phyloP scores from a whole-genome alignment of 2,797 vertebrate species.

The Lutjanus campechanus region DNA sequence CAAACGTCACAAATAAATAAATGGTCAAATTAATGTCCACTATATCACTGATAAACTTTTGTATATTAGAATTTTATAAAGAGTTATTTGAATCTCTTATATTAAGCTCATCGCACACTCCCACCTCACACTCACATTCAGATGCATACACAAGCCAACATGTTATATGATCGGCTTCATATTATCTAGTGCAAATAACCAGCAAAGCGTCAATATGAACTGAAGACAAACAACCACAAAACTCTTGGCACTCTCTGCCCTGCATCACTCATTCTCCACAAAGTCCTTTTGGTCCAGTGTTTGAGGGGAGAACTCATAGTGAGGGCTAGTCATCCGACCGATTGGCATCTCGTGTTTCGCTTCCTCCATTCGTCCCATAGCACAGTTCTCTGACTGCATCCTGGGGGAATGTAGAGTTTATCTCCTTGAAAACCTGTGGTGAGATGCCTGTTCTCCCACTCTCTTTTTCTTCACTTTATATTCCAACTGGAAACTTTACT shows the following conservation, averaged over 20 bases:
- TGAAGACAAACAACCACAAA: conserved; percentile 62
- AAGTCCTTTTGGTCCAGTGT: conserved; percentile 82
- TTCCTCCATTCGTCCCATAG: conserved; percentile 47
- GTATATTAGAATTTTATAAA: conserved; percentile 63
- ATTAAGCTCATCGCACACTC: conserved; percentile 42
- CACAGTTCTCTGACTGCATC: conserved; percentile 58
- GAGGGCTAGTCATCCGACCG: conserved; percentile 60
- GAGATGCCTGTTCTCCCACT: conserved; percentile 75
- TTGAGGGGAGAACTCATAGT: conserved; percentile 77
- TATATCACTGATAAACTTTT: conserved; percentile 55
- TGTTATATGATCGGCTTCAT: conserved; percentile 73
- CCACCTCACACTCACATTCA: conserved; percentile 63
- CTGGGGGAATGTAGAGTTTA: conserved; percentile 59
- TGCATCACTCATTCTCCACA: conserved; percentile 69
- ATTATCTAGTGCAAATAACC: conserved; percentile 87
- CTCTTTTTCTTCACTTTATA: conserved; percentile 42
- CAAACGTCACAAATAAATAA: conserved; percentile 80
- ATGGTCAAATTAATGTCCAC: conserved; percentile 69
- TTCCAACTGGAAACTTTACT: conserved; percentile 71
- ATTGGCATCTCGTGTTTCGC: conserved; percentile 50
- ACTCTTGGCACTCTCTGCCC: conserved; percentile 54
- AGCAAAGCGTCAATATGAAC: conserved; percentile 79
- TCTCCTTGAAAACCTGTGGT: conserved; percentile 48
- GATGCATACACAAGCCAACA: conserved; percentile 67
- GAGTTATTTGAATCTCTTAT: conserved; percentile 54